Base-by-base conservation (phyloP, 2,797 vertebrate genomes). In the Nothura maculosa region DNA sequence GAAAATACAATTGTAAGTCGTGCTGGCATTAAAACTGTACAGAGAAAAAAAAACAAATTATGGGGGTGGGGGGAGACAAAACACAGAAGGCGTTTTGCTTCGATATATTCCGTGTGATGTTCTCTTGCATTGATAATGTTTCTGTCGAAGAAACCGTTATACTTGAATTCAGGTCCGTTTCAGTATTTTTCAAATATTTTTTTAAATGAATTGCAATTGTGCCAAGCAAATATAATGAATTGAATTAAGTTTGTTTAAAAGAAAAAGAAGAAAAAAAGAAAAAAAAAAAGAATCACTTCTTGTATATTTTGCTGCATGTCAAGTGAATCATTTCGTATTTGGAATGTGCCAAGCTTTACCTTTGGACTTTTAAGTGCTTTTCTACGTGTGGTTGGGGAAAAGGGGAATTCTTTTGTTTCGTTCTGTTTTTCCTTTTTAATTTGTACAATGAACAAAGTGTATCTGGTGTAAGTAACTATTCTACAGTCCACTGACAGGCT, bases 151-250 rank as follows among this genome's bases (percentile, higher is more conserved):
- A 98, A 98, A 98, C 98, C 94, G 98, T 98, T 98, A 99, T 99
- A 99, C 99, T 99, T 99, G 99, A 99, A 99, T 99, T 99, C 98
- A 98, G 98, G 98, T 99, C 98, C 98, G 97, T 98, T 98, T 98
- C 98, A 98, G 98, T 99, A 98, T 98, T 98, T 98, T 98, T 98
- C 97, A 97, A 97, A 97, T 98, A 98, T 98, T 98, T 98, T 98
- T 98, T 98, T 98, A 98, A 97, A 98, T 95, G 96, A 98, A 98
- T 98, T 98, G 98, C 97, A 97, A 94, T 98, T 98, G 98, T 98
- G 98, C 97, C 98, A 98, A 98, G 98, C 98, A 91, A 97, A 98
- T 97, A 97, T 97, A 97, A 97, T 90, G 89, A 97, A 96, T 97
- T 94, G 89, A 96, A 98, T 96, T 97, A 92, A 97, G 97, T 98